These are phyloP conservation scores for Doris montereyensis DNA, from an alignment of 2,888 invertebrate genomes.

Conservation along the genomic window DNA sequence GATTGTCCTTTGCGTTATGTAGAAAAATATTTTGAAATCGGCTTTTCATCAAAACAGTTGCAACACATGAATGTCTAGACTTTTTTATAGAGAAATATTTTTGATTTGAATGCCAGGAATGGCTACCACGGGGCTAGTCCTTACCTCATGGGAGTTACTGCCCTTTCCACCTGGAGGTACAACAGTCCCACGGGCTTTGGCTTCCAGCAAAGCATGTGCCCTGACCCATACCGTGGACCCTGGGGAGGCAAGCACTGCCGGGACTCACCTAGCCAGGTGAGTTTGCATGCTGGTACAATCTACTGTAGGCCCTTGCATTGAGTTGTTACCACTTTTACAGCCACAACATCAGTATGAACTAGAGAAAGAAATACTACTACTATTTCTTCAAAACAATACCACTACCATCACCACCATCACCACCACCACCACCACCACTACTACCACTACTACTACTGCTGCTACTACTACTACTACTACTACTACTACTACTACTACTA, in stretches of 20 bases:
- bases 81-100: too few relatives aligned
- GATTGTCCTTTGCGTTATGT: too few relatives aligned
- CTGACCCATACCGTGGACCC: constrained; percentile 90
- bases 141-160: constrained; percentile 86
- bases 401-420: not conserved
- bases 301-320: not conserved
- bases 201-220: constrained; percentile 89
- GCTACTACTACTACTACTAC: not conserved
- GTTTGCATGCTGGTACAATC: too few relatives aligned
- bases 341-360: not conserved
- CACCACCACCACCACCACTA: not conserved
- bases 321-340: not conserved
- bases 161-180: constrained; percentile 85
- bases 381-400: not conserved
- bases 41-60: too few relatives aligned
- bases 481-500: not conserved
- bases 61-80: too few relatives aligned
- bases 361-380: not conserved
- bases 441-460: not conserved
- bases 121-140: constrained; percentile 94
- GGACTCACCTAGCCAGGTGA: constrained; percentile 81
- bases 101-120: constrained; percentile 82
- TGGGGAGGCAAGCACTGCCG: constrained; percentile 93
- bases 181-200: constrained; percentile 82
- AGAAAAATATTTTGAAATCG: too few relatives aligned